Conservation (phyloP, 2,888 invertebrate species). For the Homarus gammarus region DNA sequence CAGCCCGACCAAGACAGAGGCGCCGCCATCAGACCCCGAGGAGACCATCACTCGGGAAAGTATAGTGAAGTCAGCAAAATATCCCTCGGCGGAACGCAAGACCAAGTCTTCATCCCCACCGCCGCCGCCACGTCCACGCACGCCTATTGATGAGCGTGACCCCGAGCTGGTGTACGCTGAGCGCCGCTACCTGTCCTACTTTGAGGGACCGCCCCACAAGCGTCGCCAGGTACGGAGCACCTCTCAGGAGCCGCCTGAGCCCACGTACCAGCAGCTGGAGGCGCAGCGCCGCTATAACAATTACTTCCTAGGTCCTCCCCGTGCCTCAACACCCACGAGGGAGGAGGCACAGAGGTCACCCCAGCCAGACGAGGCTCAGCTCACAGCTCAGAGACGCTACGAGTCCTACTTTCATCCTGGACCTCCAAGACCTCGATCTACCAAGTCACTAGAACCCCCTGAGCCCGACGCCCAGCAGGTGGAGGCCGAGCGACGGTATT, state of each 20-base stretch:
- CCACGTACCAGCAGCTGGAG: conserved; percentile 58
- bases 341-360: conserved; percentile 27
- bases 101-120: not conserved
- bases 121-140: conserved; percentile 73
- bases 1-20: not conserved
- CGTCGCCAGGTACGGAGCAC: conserved; percentile 28
- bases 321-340: conserved; percentile 46
- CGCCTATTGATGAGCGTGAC: conserved; percentile 73
- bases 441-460: conserved; percentile 22
- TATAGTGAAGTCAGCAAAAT: conserved; percentile 49
- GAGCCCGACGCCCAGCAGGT: conserved; percentile 66
- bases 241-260: conserved; percentile 13
- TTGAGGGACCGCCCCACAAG: conserved; percentile 58
- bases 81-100: conserved; percentile 24
- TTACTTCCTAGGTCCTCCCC: conserved; percentile 73
- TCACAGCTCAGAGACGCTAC: conserved; percentile 64
- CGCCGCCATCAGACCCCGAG: conserved; percentile 10
- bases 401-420: conserved; percentile 53
- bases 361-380: conserved; percentile 55
- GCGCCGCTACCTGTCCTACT: conserved; percentile 66
- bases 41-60: conserved; percentile 40
- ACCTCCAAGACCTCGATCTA: conserved; percentile 39
- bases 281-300: conserved; percentile 65
- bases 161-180: conserved; percentile 72
- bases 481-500: conserved; percentile 56